Evolutionary conservation across 23 tunicate genomes (phyloP).

Genomic region (Oikopleura dioica): DNA sequence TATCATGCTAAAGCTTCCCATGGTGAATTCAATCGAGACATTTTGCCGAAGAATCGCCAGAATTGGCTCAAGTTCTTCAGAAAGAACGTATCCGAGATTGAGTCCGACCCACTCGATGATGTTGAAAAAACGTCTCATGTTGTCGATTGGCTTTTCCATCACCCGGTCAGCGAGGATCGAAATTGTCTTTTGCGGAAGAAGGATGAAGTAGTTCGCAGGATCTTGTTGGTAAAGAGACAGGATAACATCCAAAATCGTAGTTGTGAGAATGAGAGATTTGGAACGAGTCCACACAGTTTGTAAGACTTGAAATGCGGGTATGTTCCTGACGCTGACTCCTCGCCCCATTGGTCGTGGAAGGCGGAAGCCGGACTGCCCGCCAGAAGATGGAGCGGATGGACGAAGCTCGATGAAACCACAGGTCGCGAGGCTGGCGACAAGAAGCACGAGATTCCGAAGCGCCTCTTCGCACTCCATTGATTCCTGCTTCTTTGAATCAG

Average conservation of each 20-base stretch:
- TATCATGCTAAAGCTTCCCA: background rate
- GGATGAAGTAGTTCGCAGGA: background rate
- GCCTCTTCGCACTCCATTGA: background rate
- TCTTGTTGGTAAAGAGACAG: background rate
- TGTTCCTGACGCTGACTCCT: background rate
- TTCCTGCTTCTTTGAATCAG: background rate
- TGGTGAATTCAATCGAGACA: background rate
- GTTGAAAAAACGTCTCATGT: background rate
- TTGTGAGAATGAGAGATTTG: background rate
- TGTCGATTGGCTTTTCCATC: background rate
- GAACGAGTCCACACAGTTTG: background rate
- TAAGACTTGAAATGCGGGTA: background rate
- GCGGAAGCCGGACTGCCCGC: background rate
- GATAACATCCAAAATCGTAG: background rate
- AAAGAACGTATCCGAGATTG: background rate
- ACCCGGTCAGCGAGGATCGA: background rate
- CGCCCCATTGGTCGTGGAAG: background rate
- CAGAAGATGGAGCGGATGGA: background rate
- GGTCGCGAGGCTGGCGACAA: background rate
- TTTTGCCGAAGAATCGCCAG: background rate
- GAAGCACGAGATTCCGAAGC: background rate
- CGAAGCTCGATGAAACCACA: background rate
- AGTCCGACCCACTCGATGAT: background rate
- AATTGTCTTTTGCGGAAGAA: background rate
- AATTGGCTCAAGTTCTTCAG: background rate